A percentile compares a stretch with the other conserved stretches of the same genome.
phyloP scores from a whole-genome alignment of 1,140 invertebrate species.

The Euschistus heros region DNA sequence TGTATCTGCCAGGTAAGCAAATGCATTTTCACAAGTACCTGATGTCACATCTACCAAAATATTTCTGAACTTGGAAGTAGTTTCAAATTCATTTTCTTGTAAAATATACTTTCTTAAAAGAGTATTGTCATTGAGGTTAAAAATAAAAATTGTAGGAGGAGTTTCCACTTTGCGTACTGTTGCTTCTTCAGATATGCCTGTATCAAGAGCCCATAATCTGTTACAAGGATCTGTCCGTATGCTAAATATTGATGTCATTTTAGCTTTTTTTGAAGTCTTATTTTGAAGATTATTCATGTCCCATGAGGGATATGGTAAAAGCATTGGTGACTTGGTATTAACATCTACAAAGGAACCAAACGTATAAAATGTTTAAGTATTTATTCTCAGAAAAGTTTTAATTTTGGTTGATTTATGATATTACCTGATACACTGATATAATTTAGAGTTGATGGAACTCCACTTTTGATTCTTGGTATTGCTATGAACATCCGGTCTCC shows the following conservation, averaged over 20 bases:
- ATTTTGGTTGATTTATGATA: background rate
- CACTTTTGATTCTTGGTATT: constrained; percentile 56
- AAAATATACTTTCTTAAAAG: constrained; percentile 49
- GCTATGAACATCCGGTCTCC: constrained; percentile 64
- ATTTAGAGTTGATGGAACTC: constrained; percentile 58
- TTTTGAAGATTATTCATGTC: constrained; percentile 1
- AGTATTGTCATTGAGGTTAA: constrained; percentile 55
- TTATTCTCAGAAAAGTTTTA: too few species aligned
- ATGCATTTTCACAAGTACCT: constrained; percentile 55
- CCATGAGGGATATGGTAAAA: constrained; percentile 5
- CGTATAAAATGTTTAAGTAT: too few species aligned
- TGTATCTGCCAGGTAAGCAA: constrained; percentile 61
- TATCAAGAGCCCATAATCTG: constrained; percentile 64
- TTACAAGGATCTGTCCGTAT: constrained; percentile 38
- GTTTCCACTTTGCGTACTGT: constrained; percentile 44
- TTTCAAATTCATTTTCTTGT: constrained; percentile 48
- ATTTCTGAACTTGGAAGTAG: constrained; percentile 39
- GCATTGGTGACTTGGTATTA: constrained; percentile 6
- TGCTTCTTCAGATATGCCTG: constrained; percentile 49
- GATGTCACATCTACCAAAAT: constrained; percentile 58
- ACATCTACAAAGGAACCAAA: background rate
- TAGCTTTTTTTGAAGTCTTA: constrained; percentile 3
- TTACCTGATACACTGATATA: constrained; percentile 41
- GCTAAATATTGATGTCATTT: background rate
- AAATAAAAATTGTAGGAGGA: constrained; percentile 51